Percentiles rank a stretch among this genome's conserved stretches.
Evolutionary conservation across 1,140 invertebrate species (phyloP).

Genomic region (Penaeus japonicus): DNA sequence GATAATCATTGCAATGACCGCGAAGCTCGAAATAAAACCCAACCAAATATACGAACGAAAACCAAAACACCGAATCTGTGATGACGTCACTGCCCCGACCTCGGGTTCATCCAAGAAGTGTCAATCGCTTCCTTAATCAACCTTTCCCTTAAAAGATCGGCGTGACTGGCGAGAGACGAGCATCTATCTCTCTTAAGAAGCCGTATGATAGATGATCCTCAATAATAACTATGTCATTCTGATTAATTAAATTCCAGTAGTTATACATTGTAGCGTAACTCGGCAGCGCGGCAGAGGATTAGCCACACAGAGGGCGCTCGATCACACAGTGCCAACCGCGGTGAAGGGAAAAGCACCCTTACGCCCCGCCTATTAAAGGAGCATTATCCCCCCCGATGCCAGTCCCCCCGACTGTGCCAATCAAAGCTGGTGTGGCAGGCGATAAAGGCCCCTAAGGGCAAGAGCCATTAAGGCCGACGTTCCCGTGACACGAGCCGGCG

Average conservation of each 20-base stretch:
- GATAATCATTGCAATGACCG: no score
- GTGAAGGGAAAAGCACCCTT: background rate
- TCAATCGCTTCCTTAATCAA: no score
- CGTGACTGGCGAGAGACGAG: background rate
- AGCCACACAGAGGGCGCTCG: constrained; percentile 16
- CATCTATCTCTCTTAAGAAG: background rate
- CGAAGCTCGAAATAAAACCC: no score
- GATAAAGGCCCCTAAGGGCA: background rate
- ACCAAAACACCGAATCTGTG: no score
- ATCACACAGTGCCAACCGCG: background rate
- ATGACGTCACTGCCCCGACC: no score
- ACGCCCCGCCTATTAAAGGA: background rate
- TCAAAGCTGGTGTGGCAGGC: background rate
- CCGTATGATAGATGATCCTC: background rate
- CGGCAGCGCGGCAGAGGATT: constrained; percentile 10
- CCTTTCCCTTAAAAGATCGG: no score
- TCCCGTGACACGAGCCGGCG: background rate
- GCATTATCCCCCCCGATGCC: constrained; percentile 11
- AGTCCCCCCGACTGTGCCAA: background rate
- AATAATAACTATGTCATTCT: constrained; percentile 20
- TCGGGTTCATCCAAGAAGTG: no score
- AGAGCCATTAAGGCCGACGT: background rate
- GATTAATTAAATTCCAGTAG: constrained; percentile 26
- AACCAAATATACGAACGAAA: no score
- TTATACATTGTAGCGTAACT: constrained; percentile 22